These are phyloP conservation scores for Drosophila grimshawi DNA, from an alignment of 1,140 invertebrate species.

Conservation along the genomic window DNA sequence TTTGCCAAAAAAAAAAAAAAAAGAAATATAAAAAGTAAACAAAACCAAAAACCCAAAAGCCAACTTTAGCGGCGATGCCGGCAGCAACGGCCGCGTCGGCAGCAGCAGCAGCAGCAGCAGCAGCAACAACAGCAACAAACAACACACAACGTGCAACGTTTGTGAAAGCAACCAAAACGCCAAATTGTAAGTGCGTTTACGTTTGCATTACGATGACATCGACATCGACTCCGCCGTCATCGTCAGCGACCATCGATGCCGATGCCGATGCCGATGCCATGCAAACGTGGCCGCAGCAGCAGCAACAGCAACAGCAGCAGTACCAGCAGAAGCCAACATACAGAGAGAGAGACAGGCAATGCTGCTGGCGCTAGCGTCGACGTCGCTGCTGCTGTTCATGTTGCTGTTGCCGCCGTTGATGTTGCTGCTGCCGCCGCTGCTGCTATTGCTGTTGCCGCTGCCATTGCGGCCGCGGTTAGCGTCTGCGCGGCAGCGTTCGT, in stretches of 20 bases:
- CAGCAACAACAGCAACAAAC: slow-evolving; percentile 5
- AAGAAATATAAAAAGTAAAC: slow-evolving; percentile 33
- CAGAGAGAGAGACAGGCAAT: slow-evolving; percentile 35
- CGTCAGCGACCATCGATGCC: slow-evolving; percentile 35
- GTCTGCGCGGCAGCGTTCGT: slow-evolving; percentile 80
- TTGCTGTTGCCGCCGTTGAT: slow-evolving; percentile 3
- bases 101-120: slow-evolving; percentile 18
- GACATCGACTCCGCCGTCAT: slow-evolving; percentile 18
- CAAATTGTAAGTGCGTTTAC: slow-evolving; percentile 51
- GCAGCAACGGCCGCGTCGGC: slow-evolving; percentile 16
- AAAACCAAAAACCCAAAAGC: slow-evolving; percentile 55
- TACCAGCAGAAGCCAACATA: slow-evolving; percentile 30
- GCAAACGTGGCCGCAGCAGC: slow-evolving; percentile 40
- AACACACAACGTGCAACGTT: slow-evolving; percentile 46
- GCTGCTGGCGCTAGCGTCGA: slow-evolving; percentile 24
- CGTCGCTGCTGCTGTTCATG: slow-evolving; percentile 18
- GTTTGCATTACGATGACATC: slow-evolving; percentile 54
- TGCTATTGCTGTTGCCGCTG: slow-evolving; percentile 20
- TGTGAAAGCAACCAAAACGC: slow-evolving; percentile 54
- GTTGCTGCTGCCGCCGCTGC: slow-evolving; percentile 9
- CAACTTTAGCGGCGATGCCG: slow-evolving; percentile 46
- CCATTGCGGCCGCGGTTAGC: slow-evolving; percentile 50
- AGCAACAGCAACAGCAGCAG: slow-evolving; percentile 6
- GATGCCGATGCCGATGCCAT: slow-evolving; percentile 23
- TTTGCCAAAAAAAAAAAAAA: slow-evolving; percentile 48